Conservation (phyloP, 1,140 invertebrate species). For the Neotoxoptera formosana region DNA sequence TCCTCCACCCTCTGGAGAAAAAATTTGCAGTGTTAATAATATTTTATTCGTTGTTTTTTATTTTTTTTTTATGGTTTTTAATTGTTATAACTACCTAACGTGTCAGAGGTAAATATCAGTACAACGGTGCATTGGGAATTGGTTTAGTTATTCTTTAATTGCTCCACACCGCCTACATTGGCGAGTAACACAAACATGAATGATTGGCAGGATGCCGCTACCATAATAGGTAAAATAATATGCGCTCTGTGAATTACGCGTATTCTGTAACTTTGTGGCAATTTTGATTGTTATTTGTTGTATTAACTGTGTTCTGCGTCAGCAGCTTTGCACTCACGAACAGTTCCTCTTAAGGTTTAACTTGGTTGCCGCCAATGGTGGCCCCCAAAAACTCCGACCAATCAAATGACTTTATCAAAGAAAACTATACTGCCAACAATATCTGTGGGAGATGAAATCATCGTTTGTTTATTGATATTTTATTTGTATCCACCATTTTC, state of each 20-base stretch:
- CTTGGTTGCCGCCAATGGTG: background rate
- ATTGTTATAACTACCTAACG: background rate
- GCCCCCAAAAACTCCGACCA: background rate
- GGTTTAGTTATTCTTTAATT: background rate
- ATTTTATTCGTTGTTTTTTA: background rate
- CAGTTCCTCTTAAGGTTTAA: background rate
- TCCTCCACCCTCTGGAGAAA: background rate
- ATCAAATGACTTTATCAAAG: background rate
- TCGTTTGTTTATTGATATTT: background rate
- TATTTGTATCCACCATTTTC: background rate
- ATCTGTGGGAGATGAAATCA: background rate
- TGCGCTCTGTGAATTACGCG: background rate
- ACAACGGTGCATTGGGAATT: background rate
- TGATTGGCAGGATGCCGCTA: background rate
- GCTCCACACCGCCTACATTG: background rate
- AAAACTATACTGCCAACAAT: background rate
- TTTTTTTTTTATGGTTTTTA: background rate
- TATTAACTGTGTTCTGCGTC: background rate
- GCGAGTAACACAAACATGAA: background rate
- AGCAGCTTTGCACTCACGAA: background rate
- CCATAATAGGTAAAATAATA: background rate
- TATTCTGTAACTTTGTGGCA: background rate
- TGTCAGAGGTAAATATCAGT: background rate
- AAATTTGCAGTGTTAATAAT: background rate
- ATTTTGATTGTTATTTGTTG: constrained; percentile 5